Conservation (phyloP, 2,888 invertebrate genomes). For the Hydriomena furcata region DNA sequence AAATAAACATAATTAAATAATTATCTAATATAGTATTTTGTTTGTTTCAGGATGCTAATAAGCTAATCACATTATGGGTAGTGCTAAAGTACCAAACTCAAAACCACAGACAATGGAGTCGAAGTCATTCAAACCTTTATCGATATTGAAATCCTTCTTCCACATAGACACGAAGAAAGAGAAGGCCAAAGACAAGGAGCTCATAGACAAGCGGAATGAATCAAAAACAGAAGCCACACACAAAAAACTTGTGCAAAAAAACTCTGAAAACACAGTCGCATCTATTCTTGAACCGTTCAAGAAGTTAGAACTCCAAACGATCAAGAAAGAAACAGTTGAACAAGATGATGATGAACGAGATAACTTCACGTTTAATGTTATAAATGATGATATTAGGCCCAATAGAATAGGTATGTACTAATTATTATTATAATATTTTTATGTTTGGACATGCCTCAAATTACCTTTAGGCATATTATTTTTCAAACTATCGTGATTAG, state of each 20-base stretch:
- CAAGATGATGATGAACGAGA: conserved; percentile 50
- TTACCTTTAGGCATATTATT: too few relatives aligned
- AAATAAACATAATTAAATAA: too few relatives aligned
- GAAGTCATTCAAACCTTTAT: conserved; percentile 51
- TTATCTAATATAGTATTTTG: not conserved
- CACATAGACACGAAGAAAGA: conserved; percentile 47
- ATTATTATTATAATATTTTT: too few relatives aligned
- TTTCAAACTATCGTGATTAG: too few relatives aligned
- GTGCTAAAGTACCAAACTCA: conserved; percentile 47
- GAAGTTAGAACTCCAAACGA: conserved; percentile 15
- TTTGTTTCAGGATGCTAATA: conserved; percentile 36
- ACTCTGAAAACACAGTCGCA: conserved; percentile 15
- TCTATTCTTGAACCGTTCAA: conserved; percentile 26
- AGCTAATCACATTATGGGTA: conserved; percentile 52
- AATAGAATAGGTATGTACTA: too few relatives aligned
- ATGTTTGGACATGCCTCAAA: too few relatives aligned
- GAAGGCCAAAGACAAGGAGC: conserved; percentile 30
- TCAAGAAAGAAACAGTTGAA: conserved; percentile 15
- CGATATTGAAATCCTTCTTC: conserved; percentile 39
- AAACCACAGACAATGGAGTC: conserved; percentile 60
- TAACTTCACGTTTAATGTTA: conserved; percentile 54
- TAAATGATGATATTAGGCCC: conserved; percentile 50
- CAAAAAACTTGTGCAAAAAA: too few relatives aligned
- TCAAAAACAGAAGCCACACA: not conserved
- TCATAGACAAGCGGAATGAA: conserved; percentile 9